These are phyloP conservation scores for Coenobita brevimanus DNA, from an alignment of 1,140 invertebrate genomes.

Conservation along the genomic window DNA sequence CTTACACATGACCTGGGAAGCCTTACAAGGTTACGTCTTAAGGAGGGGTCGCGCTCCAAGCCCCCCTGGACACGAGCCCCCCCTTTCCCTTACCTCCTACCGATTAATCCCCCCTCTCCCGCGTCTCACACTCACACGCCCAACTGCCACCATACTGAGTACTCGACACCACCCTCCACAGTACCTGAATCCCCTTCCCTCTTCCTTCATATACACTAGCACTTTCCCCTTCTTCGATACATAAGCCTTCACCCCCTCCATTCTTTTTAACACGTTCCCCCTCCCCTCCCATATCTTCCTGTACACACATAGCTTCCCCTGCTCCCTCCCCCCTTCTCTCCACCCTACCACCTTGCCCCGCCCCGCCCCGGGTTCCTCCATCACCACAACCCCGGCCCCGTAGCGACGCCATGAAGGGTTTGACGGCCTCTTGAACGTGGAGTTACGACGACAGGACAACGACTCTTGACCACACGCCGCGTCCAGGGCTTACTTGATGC, in stretches of 20 bases:
- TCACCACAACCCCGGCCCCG: background rate
- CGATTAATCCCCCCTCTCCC: background rate
- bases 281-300: background rate
- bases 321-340: background rate
- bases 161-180: background rate
- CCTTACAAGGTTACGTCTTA: conserved; percentile 34
- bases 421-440: conserved; percentile 45
- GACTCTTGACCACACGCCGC: conserved; percentile 34
- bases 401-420: conserved; percentile 41
- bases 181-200: too few species aligned
- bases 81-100: background rate
- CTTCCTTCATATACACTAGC: too few species aligned
- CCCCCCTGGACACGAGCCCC: background rate
- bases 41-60: conserved; percentile 26
- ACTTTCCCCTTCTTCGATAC: background rate
- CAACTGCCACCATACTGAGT: background rate
- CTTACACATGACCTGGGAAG: conserved; percentile 45
- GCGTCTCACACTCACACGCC: background rate
- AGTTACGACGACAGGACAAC: conserved; percentile 52
- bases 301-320: background rate
- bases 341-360: background rate
- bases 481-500: conserved; percentile 46
- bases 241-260: background rate
- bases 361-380: background rate
- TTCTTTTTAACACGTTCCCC: background rate